Conservation (phyloP, 2,888 invertebrate species). For the Tanaodytes sp. region DNA sequence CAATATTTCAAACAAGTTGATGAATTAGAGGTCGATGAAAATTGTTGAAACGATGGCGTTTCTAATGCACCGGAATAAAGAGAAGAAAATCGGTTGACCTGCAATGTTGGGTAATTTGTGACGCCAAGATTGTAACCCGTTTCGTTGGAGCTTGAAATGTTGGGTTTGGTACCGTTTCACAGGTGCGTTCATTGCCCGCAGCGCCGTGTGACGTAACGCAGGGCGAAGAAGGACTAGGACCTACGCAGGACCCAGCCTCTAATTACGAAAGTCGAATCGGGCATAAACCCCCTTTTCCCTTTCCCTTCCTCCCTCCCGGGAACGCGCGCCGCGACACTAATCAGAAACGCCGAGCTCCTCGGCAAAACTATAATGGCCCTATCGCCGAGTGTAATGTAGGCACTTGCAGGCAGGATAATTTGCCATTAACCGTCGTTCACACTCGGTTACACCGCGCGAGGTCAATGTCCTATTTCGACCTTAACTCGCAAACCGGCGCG, state of each 20-base stretch:
- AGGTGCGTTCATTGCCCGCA: slow-evolving; percentile 52
- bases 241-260: slow-evolving; percentile 37
- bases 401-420: slow-evolving; percentile 48
- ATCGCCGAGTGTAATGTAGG: slow-evolving; percentile 43
- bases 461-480: slow-evolving; percentile 64
- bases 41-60: too few species aligned
- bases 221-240: slow-evolving; percentile 23
- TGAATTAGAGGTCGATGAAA: too few species aligned
- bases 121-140: slow-evolving; percentile 33
- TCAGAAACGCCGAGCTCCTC: slow-evolving; percentile 30
- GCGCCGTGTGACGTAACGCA: slow-evolving; percentile 43
- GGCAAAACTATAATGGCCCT: slow-evolving; percentile 42
- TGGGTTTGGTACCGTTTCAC: slow-evolving; percentile 48
- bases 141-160: slow-evolving; percentile 35
- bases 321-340: slow-evolving; percentile 6
- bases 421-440: slow-evolving; percentile 55
- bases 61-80: too few species aligned
- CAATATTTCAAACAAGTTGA: too few species aligned
- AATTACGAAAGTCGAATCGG: slow-evolving; percentile 43
- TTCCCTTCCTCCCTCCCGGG: background rate
- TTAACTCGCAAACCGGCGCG: slow-evolving; percentile 58
- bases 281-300: slow-evolving; percentile 23
- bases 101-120: slow-evolving; percentile 25
- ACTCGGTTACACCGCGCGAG: slow-evolving; percentile 57
- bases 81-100: slow-evolving; percentile 29